Percentiles rank a stretch among this genome's conserved stretches.
These are phyloP conservation scores for Ophion slaviceki DNA, from an alignment of 2,888 invertebrate species.

Conservation along the genomic window DNA sequence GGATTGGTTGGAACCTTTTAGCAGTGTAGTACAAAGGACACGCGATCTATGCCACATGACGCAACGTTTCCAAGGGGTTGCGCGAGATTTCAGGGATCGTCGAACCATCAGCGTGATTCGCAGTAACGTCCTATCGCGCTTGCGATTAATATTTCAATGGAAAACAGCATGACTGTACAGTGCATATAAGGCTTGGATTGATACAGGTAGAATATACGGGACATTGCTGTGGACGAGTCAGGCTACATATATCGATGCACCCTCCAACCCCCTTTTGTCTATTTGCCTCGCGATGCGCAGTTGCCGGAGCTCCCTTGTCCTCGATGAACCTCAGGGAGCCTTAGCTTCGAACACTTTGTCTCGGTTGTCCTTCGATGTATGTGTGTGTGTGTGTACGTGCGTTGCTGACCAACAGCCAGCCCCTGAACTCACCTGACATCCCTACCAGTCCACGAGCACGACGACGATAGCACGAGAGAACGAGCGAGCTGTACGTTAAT, in stretches of 20 bases:
- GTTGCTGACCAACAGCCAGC: slow-evolving; percentile 23
- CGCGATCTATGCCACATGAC: slow-evolving; percentile 57
- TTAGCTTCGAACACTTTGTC: slow-evolving; percentile 29
- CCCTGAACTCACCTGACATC: slow-evolving; percentile 25
- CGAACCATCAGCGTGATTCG: slow-evolving; percentile 28
- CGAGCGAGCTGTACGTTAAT: slow-evolving; percentile 79
- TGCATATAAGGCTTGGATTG: slow-evolving; percentile 26
- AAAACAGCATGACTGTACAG: slow-evolving; percentile 73
- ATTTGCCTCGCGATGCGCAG: slow-evolving; percentile 41
- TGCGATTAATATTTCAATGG: slow-evolving; percentile 81
- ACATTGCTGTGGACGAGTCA: slow-evolving; percentile 22
- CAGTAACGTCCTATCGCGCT: slow-evolving; percentile 72
- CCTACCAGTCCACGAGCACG: slow-evolving; percentile 35
- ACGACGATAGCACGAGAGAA: slow-evolving; percentile 57
- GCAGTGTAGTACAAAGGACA: slow-evolving; percentile 35
- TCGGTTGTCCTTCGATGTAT: slow-evolving; percentile 8
- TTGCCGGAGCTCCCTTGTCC: slow-evolving; percentile 29
- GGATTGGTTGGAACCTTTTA: slow-evolving; percentile 11
- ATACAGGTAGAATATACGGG: slow-evolving; percentile 31
- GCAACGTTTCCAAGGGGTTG: slow-evolving; percentile 28
- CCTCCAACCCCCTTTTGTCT: slow-evolving; percentile 20
- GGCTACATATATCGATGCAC: slow-evolving; percentile 4
- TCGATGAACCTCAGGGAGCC: slow-evolving; percentile 22
- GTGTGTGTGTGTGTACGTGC: slow-evolving; percentile 4
- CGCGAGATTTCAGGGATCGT: slow-evolving; percentile 38